Evolutionary conservation across 2,888 invertebrate genomes (phyloP).

Genomic region (Platycheirus albimanus): DNA sequence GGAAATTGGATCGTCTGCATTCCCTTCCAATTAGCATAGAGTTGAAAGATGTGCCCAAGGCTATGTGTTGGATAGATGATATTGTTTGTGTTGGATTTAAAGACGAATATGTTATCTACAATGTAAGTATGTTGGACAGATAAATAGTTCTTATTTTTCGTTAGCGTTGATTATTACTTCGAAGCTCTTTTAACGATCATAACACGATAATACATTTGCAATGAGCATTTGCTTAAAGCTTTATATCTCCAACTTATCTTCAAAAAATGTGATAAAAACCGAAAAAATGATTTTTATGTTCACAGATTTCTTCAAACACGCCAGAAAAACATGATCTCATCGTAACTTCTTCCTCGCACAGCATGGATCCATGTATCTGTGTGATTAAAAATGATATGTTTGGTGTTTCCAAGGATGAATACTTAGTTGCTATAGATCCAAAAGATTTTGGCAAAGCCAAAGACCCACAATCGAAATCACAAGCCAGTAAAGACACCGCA

Average conservation of each 20-base stretch:
- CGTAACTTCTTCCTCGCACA: constrained; percentile 90
- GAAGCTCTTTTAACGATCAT: no score
- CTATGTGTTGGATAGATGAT: constrained; percentile 92
- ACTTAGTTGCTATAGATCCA: constrained; percentile 92
- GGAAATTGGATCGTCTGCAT: constrained; percentile 89
- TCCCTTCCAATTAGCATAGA: constrained; percentile 91
- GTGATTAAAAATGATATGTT: constrained; percentile 89
- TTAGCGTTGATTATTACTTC: no score
- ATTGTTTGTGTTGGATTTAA: constrained; percentile 94
- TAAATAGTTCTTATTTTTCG: no score
- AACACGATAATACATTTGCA: no score
- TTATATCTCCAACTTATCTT: no score
- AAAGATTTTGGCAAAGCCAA: constrained; percentile 83
- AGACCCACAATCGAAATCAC: constrained; percentile 73
- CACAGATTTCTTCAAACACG: constrained; percentile 78
- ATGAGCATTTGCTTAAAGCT: no score
- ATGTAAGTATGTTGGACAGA: constrained; percentile 87
- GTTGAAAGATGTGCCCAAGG: constrained; percentile 90
- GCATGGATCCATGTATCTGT: constrained; percentile 92
- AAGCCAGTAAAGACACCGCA: constrained; percentile 66
- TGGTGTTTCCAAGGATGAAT: constrained; percentile 93
- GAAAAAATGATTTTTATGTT: no score
- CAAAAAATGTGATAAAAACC: no score
- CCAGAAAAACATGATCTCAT: constrained; percentile 90
- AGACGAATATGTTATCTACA: constrained; percentile 90